phyloP scores from a whole-genome alignment of 1,140 invertebrate genomes.

The Drosophila gunungcola region DNA sequence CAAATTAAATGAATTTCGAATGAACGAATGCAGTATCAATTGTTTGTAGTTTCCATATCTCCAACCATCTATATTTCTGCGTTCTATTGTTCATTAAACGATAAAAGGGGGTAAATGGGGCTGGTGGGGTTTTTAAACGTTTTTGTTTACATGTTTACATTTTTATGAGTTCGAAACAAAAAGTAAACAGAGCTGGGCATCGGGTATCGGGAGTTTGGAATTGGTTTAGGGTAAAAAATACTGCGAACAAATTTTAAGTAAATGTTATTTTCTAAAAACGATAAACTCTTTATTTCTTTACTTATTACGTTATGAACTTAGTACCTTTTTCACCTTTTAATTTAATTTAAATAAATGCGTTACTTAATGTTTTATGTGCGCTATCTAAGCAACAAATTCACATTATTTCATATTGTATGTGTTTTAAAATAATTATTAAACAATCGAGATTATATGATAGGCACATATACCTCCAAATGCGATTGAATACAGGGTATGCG shows the following conservation, averaged over 20 bases:
- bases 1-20: slow-evolving; percentile 66
- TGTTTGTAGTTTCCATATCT: slow-evolving; percentile 19
- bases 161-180: slow-evolving; percentile 37
- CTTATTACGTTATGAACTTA: too few relatives aligned
- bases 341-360: too few relatives aligned
- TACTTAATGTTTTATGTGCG: too few relatives aligned
- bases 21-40: slow-evolving; percentile 40
- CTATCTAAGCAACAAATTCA: too few relatives aligned
- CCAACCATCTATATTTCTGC: slow-evolving; percentile 7
- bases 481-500: neutral
- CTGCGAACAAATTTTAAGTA: too few relatives aligned
- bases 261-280: too few relatives aligned
- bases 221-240: too few relatives aligned
- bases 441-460: too few relatives aligned
- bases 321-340: too few relatives aligned
- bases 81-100: slow-evolving; percentile 35
- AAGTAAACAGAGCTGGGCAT: neutral
- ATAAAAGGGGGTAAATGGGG: slow-evolving; percentile 4
- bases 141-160: slow-evolving; percentile 43
- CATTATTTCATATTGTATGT: too few relatives aligned
- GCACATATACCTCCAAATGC: neutral
- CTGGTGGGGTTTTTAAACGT: slow-evolving; percentile 4
- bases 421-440: neutral
- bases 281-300: too few relatives aligned
- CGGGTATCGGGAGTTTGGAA: neutral